Evolutionary conservation across 2,888 invertebrate genomes (phyloP), one percentile per base, ranked within the genome.

Genomic region (Eledona agricola): DNA sequence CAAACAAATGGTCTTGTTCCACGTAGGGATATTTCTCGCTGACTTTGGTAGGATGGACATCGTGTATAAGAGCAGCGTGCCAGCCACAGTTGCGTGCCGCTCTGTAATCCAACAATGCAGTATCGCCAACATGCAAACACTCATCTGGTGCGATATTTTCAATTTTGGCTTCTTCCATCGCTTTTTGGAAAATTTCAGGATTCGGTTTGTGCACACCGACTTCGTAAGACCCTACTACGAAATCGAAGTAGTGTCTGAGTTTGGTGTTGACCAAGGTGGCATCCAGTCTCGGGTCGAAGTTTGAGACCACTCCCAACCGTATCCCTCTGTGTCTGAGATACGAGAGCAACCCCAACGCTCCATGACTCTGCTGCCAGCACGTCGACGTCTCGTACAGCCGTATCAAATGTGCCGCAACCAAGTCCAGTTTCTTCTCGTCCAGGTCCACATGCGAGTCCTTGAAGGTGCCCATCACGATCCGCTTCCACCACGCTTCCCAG

Each of bases 401-500:
- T 49, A 91, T 84, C 29, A 92, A 76, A 63, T 80, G 80, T 32
- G 75, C 74, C 0, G 87, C 81, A 34, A 90, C 78, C 11, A 73
- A 71, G 2, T 75, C 73, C 29, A 83, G 64, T 62, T 79, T 79
- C 1, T 74, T 70, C 9, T 73, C 72, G 11, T 72, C 65, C n/a
- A 71, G 55, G 38, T 67, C 63, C 9, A 65, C 58, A 12, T 83
- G 70, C 23, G 81, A 78, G 11, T 81, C 81, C 51, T 76, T 76
- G 64, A 92, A 88, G 2, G 88, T 86, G 38, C 80, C 78, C 29
- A 76, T 75, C 1, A 92, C 86, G 1, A 92, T 76, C 58, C 78
- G 74, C 31, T 79, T 81, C 95, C 95, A 96, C 95, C 95, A 96
- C 34, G 83, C 80, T 65, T 86, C 80, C 87, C 91, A 93, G 13